These are phyloP conservation scores for Ernsta delagoae DNA, from an alignment of 2,888 invertebrate species.

Conservation along the genomic window DNA sequence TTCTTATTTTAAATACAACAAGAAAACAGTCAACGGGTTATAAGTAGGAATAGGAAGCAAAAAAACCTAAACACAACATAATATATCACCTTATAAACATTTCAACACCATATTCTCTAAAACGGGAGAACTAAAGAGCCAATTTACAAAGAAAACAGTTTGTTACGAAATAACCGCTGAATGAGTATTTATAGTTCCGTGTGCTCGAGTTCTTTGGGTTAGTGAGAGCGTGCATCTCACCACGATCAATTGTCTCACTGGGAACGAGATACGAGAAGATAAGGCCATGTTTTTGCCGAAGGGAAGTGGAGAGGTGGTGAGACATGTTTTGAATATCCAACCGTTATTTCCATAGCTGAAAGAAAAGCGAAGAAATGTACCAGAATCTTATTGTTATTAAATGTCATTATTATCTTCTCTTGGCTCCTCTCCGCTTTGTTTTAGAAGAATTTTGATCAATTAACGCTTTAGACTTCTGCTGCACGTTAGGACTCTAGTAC, in stretches of 20 bases:
- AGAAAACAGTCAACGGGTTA: not conserved
- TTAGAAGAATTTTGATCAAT: too few species aligned
- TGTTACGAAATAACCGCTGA: constrained; percentile 37
- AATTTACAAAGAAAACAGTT: constrained; percentile 38
- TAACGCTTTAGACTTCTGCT: too few species aligned
- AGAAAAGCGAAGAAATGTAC: too few species aligned
- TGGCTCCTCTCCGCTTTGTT: too few species aligned
- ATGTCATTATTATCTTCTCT: too few species aligned
- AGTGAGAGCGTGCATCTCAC: constrained; percentile 8
- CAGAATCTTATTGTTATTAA: too few species aligned
- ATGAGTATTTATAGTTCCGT: constrained; percentile 14
- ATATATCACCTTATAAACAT: constrained; percentile 32
- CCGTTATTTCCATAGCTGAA: too few species aligned
- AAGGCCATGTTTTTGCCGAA: not conserved
- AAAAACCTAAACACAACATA: constrained; percentile 16
- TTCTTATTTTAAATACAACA: not conserved
- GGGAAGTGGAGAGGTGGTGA: too few species aligned
- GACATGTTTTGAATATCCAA: too few species aligned
- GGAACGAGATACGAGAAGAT: not conserved
- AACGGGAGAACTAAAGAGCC: constrained; percentile 27
- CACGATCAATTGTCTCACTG: not conserved
- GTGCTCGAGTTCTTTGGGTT: constrained; percentile 18
- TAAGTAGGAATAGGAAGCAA: not conserved
- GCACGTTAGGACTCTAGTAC: too few species aligned
- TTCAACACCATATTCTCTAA: constrained; percentile 34